Evolutionary conservation across 2,888 invertebrate genomes (phyloP), one percentile per base, ranked within the genome.

Genomic region (Metacarcinus magister): DNA sequence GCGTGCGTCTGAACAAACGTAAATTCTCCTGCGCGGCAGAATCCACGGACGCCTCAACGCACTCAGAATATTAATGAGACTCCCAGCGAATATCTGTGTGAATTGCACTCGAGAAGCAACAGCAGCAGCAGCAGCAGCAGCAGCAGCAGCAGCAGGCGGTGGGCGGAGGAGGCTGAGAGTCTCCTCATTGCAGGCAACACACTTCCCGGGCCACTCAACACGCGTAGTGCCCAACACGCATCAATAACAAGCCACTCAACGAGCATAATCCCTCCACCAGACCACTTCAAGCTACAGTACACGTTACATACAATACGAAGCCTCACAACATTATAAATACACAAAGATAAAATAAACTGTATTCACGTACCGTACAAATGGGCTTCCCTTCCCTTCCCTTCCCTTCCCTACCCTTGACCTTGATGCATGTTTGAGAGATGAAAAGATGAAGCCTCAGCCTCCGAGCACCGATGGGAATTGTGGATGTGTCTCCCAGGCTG

Each of bases 1-100:
- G 87, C 39, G 87, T 87, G 82, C 13, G 87, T 87, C 87, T 87
- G 87, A 87, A 87, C 87, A 87, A 87, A 87, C 87, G 39, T 87
- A 87, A 87, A 87, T 39, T 39, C 87, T 87, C 39, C 10, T 0
- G 32, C 87, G 16, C 87, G 28, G 87, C 87, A 87, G 87, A 87
- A 39, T 39, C 39, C 87, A 39, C 39, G 87, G 87, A 4, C 87
- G 87, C 87, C 87, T 87, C 87, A 75, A 87, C 87, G 87, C 87
- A 8, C 32, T 10, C 8, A 16, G 87, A 87, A 87, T 87, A 87
- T 87, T 87, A 87, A 87, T 87, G 87, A 87, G 87, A 2, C 87
- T 32, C 87, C 0, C 82, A 28, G 87, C 32, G 87, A 87, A 87
- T 87, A 87, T 32, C 87, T 87, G 87, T 75, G 75, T 75, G n/a